These are phyloP conservation scores for Falco cherrug DNA, from an alignment of 2,797 vertebrate genomes.

Conservation along the genomic window DNA sequence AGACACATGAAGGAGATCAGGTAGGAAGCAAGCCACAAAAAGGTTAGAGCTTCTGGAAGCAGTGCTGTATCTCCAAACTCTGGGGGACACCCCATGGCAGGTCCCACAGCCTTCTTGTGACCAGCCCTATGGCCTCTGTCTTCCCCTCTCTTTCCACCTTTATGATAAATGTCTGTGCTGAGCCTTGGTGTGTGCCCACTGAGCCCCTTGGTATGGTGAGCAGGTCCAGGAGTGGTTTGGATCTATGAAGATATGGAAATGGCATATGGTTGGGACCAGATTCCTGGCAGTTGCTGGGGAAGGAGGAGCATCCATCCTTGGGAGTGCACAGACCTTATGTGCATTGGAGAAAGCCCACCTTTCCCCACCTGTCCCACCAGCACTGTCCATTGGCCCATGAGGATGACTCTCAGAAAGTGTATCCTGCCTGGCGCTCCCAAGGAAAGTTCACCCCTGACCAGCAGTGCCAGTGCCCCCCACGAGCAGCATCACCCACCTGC, in stretches of 20 bases:
- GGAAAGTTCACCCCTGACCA: rapidly evolving
- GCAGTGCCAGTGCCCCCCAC: rapidly evolving
- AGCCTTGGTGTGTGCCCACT: background rate
- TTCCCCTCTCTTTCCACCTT: background rate
- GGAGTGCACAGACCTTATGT: no score
- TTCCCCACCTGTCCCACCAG: background rate
- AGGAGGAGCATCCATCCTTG: background rate
- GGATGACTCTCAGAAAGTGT: background rate
- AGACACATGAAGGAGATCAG: background rate
- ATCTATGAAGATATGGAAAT: background rate
- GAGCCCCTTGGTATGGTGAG: background rate
- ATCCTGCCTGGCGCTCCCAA: no score
- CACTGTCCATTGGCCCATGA: rapidly evolving
- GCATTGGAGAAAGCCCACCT: background rate
- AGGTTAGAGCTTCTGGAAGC: background rate
- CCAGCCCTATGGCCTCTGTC: background rate
- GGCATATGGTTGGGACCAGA: background rate
- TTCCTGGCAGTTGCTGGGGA: background rate
- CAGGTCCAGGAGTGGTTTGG: background rate
- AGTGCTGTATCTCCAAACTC: background rate
- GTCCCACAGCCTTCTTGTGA: background rate
- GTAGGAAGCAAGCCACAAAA: background rate
- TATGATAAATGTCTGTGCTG: no score
- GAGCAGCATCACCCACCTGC: conserved; percentile 75
- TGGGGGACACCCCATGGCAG: rapidly evolving